Conservation (phyloP, 2,113 vertebrate species). For the Columba janthina region DNA sequence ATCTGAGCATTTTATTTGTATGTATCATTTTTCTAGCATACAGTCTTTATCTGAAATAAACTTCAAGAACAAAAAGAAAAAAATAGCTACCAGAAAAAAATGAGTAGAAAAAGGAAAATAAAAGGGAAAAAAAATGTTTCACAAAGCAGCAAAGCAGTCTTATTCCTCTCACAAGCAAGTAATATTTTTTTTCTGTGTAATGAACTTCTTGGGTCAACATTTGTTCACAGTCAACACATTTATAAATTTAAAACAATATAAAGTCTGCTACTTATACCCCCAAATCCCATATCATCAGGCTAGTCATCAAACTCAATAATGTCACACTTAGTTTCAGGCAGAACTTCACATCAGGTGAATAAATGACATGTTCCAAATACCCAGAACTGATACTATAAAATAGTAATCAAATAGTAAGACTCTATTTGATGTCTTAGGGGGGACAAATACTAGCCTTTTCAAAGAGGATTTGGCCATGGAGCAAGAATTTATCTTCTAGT, state of each 20-base stretch:
- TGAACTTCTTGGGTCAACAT: not conserved
- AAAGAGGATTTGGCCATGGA: not conserved
- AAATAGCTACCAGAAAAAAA: not conserved
- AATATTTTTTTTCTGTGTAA: not conserved
- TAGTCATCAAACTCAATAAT: not conserved
- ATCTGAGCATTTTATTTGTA: not conserved
- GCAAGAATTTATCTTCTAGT: constrained; percentile 1
- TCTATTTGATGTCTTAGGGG: not conserved
- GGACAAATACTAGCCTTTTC: not conserved
- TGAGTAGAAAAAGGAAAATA: not conserved
- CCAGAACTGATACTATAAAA: not conserved
- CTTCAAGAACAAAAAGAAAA: not conserved
- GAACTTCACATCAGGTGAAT: not conserved
- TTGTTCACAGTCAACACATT: not conserved
- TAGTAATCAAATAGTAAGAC: not conserved
- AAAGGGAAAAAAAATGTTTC: not conserved
- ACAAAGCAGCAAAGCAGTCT: not conserved
- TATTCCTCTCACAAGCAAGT: not conserved
- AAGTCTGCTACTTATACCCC: not conserved
- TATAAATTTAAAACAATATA: not conserved
- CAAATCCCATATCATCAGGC: not conserved
- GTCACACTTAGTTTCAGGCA: not conserved
- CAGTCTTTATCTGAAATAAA: not conserved
- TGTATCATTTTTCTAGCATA: not conserved
- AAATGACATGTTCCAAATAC: not conserved